phyloP scores from a whole-genome alignment of 2,113 vertebrate species.

The Psettodes erumei region DNA sequence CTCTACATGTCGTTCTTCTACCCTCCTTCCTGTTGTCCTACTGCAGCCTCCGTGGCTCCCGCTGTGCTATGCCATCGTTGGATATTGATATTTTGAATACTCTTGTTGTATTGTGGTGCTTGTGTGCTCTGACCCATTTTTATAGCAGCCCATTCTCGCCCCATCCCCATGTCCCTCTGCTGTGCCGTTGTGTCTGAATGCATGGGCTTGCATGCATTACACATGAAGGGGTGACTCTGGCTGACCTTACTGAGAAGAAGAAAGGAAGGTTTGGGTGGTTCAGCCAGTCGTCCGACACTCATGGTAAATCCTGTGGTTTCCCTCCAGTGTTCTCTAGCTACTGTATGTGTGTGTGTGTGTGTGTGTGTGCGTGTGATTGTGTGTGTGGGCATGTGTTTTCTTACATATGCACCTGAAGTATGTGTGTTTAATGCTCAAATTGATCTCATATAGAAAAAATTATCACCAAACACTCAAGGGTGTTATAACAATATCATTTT shows the following conservation, averaged over 20 bases:
- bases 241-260: constrained; percentile 97
- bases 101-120: constrained; percentile 78
- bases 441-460: neutral
- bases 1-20: constrained; percentile 74
- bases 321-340: constrained; percentile 70
- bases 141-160: constrained; percentile 80
- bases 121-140: constrained; percentile 81
- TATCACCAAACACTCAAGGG: neutral
- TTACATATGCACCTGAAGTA: neutral
- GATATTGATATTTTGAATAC: constrained; percentile 77
- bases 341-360: constrained; percentile 15
- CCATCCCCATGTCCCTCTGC: constrained; percentile 82
- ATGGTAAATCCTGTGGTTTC: constrained; percentile 88
- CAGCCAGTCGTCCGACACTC: constrained; percentile 94
- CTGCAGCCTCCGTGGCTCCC: constrained; percentile 67
- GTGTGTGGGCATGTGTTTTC: constrained; percentile 11
- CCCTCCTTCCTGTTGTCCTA: constrained; percentile 75
- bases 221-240: constrained; percentile 94
- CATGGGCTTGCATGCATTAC: constrained; percentile 90
- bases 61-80: constrained; percentile 73
- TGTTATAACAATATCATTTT: neutral
- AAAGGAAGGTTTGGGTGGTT: constrained; percentile 96
- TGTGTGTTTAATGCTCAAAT: constrained; percentile 1
- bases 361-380: neutral
- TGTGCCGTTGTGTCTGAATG: constrained; percentile 89